phyloP scores from a whole-genome alignment of 2,888 invertebrate genomes.

The Diaperis boleti region DNA sequence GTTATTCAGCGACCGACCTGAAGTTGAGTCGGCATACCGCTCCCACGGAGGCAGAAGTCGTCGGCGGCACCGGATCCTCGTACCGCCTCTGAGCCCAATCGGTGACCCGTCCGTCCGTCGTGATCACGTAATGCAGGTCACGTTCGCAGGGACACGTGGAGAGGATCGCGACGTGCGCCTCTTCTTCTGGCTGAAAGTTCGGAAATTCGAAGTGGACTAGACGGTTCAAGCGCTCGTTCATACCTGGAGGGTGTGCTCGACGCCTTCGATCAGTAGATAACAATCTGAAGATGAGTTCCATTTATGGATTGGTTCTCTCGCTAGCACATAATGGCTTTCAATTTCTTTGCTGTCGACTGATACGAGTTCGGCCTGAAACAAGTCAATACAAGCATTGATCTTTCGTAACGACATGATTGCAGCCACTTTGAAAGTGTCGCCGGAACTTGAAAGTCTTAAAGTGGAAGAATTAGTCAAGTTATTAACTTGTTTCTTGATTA shows the following conservation, averaged over 20 bases:
- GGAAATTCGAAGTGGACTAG: no score
- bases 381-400: constrained; percentile 51
- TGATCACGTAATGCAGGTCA: constrained; percentile 74
- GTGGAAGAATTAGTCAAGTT: no score
- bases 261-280: constrained; percentile 75
- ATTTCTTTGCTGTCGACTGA: constrained; percentile 79
- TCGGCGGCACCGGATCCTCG: constrained; percentile 58
- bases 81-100: constrained; percentile 74
- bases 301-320: constrained; percentile 73
- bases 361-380: constrained; percentile 74
- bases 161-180: constrained; percentile 74
- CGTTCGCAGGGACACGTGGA: constrained; percentile 77
- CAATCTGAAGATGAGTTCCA: constrained; percentile 79
- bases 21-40: constrained; percentile 70
- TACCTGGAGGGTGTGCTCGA: constrained; percentile 76
- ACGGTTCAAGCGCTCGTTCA: neutral
- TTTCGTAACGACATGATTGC: no score
- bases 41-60: constrained; percentile 62
- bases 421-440: no score
- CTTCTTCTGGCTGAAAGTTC: constrained; percentile 71
- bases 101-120: constrained; percentile 75
- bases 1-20: constrained; percentile 63
- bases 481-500: no score
- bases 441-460: no score
- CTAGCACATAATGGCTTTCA: constrained; percentile 77